These are phyloP conservation scores for Zygaena filipendulae DNA, from an alignment of 2,888 invertebrate genomes.

Conservation along the genomic window DNA sequence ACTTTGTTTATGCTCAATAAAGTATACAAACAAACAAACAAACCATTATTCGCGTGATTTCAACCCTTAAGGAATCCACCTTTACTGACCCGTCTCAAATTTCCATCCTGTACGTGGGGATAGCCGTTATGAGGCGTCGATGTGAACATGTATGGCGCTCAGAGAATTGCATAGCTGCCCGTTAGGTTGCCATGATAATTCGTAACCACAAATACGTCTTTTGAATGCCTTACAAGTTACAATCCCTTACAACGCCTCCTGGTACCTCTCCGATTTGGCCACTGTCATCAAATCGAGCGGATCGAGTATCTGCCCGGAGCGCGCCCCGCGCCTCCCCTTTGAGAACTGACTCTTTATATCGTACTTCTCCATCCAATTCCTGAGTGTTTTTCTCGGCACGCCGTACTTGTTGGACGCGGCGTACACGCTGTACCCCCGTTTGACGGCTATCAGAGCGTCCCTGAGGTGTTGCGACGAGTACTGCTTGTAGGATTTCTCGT, in stretches of 20 bases:
- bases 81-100: no score
- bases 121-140: no score
- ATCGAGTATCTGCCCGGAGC: slow-evolving; percentile 41
- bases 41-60: no score
- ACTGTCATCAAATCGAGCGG: slow-evolving; percentile 49
- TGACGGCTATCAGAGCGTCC: slow-evolving; percentile 59
- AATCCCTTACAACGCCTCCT: slow-evolving; percentile 22
- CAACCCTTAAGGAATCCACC: no score
- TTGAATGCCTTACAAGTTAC: no score
- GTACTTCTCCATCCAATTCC: slow-evolving; percentile 70
- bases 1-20: no score
- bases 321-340: slow-evolving; percentile 50
- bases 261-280: slow-evolving; percentile 35
- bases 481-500: slow-evolving; percentile 62
- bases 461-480: slow-evolving; percentile 61
- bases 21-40: no score
- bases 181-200: no score
- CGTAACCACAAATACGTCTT: no score
- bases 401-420: slow-evolving; percentile 67
- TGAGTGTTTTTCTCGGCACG: slow-evolving; percentile 62
- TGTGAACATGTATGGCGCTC: no score
- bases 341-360: slow-evolving; percentile 66
- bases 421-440: slow-evolving; percentile 64
- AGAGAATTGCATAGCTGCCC: no score
- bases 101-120: no score